Evolutionary conservation across 2,888 invertebrate genomes (phyloP), one percentile per base, ranked within the genome.

Genomic region (Anoplius nigerrimus): DNA sequence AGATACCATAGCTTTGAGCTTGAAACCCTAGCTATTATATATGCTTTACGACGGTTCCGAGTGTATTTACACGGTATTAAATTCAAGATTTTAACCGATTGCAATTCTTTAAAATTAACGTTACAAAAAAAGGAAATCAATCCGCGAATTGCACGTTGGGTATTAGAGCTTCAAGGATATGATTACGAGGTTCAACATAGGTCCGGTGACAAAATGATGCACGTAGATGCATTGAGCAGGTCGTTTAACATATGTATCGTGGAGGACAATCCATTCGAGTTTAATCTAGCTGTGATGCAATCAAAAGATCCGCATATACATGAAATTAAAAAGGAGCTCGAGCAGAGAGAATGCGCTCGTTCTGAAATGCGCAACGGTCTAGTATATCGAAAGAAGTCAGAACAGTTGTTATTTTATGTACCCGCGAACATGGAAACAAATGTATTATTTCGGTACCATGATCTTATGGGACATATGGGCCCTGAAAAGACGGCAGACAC

Each of bases 301-400:
- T 1, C n/a, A 13, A 54, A 48, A 27, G 53, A 55, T 27, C 8
- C 6, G 11, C 24, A 20, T 2, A 46, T 22, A 2, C 18, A 60
- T 3, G 34, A 52, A 3, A 2, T 21, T 48, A 11, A 11, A n/a
- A 22, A 0, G 3, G 2, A 18, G 11, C 16, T 52, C 2, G 18
- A 21, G 16, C 2, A 52, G 13, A 18, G n/a, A 0, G 62, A 75
- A 56, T 58, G 67, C 21, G 48, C 24, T 15, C 16, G 51, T 13
- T 76, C 53, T 62, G 76, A 75, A 53, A 59, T 70, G 65, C 20
- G 65, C n/a, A 72, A 72, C 22, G 75, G 78, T 20, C 18, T 76
- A 0, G 62, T 75, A 2, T 74, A 72, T 46, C 22, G 71, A n/a
- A 75, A 76, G 46, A 34, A 24, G 8, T 57, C 52, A 54, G 64